These are phyloP conservation scores for Lagria hirta DNA, from an alignment of 2,888 invertebrate species.

Conservation along the genomic window DNA sequence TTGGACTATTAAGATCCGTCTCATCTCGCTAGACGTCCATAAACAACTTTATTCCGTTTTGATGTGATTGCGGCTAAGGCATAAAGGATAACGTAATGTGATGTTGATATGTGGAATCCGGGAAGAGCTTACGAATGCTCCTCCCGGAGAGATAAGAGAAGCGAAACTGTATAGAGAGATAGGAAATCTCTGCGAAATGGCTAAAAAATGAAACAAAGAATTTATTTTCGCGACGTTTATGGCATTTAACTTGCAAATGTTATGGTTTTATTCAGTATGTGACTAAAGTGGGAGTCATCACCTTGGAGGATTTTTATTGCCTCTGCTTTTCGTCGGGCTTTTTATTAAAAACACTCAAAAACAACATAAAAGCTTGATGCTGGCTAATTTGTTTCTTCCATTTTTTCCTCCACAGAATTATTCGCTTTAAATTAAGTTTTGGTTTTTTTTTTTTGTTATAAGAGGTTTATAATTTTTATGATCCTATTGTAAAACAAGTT, in stretches of 20 bases:
- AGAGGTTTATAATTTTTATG: constrained; percentile 1
- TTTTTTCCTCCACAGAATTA: too few species aligned
- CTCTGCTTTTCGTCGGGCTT: constrained; percentile 15
- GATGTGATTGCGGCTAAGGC: constrained; percentile 32
- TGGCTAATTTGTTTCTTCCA: constrained; percentile 19
- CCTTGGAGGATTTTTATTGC: constrained; percentile 56
- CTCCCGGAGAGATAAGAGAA: constrained; percentile 25
- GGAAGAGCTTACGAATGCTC: constrained; percentile 37
- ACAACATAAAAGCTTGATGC: constrained; percentile 15
- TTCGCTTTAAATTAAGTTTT: too few species aligned
- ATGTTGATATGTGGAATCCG: constrained; percentile 46
- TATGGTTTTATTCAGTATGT: constrained; percentile 53
- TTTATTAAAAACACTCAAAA: constrained; percentile 16
- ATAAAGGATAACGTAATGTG: constrained; percentile 39
- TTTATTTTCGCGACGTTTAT: constrained; percentile 53
- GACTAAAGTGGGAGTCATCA: constrained; percentile 55
- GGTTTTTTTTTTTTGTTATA: too few species aligned
- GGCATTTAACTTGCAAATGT: constrained; percentile 58
- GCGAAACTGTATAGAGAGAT: constrained; percentile 29
- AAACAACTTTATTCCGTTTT: constrained; percentile 27
- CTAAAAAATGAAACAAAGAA: constrained; percentile 52
- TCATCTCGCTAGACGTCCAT: constrained; percentile 10
- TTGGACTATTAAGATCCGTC: constrained; percentile 12
- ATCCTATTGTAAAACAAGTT: too few species aligned
- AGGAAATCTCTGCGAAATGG: constrained; percentile 32